Conservation (phyloP, 1,140 invertebrate species). For the Ladona fulva region DNA sequence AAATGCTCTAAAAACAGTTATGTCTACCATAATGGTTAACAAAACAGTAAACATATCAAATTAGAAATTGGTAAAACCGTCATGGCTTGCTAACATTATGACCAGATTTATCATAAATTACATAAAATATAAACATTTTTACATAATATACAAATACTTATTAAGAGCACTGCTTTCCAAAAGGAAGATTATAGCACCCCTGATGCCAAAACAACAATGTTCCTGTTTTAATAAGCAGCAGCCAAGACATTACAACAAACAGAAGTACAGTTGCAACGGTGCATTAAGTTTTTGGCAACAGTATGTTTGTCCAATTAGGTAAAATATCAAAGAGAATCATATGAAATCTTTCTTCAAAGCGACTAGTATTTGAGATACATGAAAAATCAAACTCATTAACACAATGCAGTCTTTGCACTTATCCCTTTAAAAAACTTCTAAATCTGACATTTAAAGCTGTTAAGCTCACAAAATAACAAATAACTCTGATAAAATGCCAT, state of each 20-base stretch:
- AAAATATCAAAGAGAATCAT: neutral
- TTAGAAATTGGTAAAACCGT: neutral
- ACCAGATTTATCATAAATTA: constrained; percentile 8
- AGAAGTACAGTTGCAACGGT: neutral
- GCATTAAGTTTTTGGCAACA: neutral
- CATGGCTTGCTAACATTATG: constrained; percentile 9
- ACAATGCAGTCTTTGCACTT: neutral
- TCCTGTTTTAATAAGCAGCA: neutral
- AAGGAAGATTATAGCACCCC: neutral
- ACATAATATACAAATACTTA: constrained; percentile 9
- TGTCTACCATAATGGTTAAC: neutral
- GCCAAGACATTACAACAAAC: neutral
- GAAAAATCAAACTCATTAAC: constrained; percentile 2
- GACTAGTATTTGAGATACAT: neutral
- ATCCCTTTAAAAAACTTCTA: neutral
- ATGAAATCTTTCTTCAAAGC: neutral
- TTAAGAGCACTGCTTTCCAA: neutral
- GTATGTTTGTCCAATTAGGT: neutral
- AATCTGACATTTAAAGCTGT: neutral
- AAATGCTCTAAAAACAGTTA: too few relatives aligned
- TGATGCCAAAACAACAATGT: too few relatives aligned
- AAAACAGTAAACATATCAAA: neutral
- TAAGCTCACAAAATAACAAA: neutral
- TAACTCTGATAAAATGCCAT: neutral
- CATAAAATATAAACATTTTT: neutral